These are phyloP conservation scores for Enteromius fasciolatus DNA, from an alignment of 2,797 vertebrate species.

Conservation along the genomic window DNA sequence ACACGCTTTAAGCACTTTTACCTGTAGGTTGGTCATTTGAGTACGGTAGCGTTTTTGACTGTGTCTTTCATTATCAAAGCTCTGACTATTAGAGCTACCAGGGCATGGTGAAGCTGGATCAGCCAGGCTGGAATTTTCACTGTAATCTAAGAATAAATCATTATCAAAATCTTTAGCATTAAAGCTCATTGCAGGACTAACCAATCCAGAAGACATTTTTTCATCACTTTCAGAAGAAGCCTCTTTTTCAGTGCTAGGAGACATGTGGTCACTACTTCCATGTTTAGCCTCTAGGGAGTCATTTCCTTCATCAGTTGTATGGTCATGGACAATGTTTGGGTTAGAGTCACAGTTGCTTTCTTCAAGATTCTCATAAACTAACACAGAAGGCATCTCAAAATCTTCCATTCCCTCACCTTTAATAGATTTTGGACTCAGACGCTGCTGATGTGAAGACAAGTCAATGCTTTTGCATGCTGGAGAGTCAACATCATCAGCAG, in stretches of 20 bases:
- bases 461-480: constrained; percentile 79
- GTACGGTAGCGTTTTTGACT: constrained; percentile 95
- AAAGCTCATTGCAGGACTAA: constrained; percentile 88
- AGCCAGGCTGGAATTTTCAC: constrained; percentile 89
- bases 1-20: constrained; percentile 96
- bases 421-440: constrained; percentile 83
- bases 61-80: constrained; percentile 86
- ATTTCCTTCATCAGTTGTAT: constrained; percentile 84
- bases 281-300: constrained; percentile 80
- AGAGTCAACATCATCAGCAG: constrained; percentile 71
- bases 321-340: constrained; percentile 81
- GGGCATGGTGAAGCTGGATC: constrained; percentile 92
- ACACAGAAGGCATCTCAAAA: constrained; percentile 82
- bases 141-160: constrained; percentile 87
- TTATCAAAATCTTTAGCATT: constrained; percentile 89
- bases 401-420: constrained; percentile 86
- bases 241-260: constrained; percentile 81
- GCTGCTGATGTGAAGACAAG: constrained; percentile 81
- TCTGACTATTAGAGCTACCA: constrained; percentile 86
- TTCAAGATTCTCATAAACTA: constrained; percentile 84
- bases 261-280: constrained; percentile 77
- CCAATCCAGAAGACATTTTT: constrained; percentile 84
- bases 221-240: constrained; percentile 84
- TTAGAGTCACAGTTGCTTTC: constrained; percentile 86
- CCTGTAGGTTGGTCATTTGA: constrained; percentile 97